These are phyloP conservation scores for Chironomus tentans DNA, from an alignment of 2,888 invertebrate species.

Conservation along the genomic window DNA sequence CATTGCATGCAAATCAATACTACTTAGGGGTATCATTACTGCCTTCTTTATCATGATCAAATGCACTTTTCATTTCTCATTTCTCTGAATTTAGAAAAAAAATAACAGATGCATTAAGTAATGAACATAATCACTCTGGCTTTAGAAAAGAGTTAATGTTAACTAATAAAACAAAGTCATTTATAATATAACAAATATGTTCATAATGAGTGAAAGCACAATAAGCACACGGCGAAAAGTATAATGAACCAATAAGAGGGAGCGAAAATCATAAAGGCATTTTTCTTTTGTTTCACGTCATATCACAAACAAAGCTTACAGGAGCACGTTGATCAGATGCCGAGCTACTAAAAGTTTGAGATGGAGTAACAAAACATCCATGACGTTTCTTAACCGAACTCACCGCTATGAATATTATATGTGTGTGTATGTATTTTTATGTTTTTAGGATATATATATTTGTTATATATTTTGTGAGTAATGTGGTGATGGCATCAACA, in stretches of 20 bases:
- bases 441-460: neutral
- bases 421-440: neutral
- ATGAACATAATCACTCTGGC: no score
- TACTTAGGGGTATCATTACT: no score
- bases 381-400: conserved; percentile 48
- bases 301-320: conserved; percentile 37
- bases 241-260: neutral
- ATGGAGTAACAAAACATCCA: conserved; percentile 27
- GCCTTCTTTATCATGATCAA: no score
- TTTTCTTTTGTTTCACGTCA: conserved; percentile 5
- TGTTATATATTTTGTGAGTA: neutral
- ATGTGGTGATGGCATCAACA: neutral
- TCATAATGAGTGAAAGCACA: neutral
- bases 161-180: no score
- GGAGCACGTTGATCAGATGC: conserved; percentile 32
- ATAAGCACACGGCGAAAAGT: neutral
- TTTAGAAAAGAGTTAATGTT: no score
- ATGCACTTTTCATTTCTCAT: no score
- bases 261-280: neutral
- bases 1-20: no score
- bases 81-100: no score
- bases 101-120: no score
- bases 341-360: conserved; percentile 27
- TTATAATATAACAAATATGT: no score
- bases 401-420: conserved; percentile 54